These are phyloP conservation scores for Sylvia borin DNA, from an alignment of 2,797 vertebrate species.

Conservation along the genomic window DNA sequence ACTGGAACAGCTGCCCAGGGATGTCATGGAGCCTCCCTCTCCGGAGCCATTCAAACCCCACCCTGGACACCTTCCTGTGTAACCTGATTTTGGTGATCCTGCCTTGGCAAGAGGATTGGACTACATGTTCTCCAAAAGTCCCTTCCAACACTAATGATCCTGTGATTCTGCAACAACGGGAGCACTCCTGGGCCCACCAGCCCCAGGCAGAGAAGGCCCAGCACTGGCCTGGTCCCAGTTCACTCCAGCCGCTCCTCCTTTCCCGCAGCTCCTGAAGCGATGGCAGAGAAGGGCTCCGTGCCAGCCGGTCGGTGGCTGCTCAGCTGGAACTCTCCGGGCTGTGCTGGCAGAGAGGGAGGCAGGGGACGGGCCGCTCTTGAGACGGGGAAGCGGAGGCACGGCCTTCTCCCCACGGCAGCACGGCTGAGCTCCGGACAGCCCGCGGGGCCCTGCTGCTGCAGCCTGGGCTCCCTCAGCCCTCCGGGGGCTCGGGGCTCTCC, in stretches of 20 bases:
- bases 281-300: background rate
- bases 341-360: background rate
- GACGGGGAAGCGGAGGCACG: background rate
- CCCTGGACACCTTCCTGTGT: fast-evolving
- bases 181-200: no score
- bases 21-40: no score
- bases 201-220: fast-evolving
- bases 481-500: no score
- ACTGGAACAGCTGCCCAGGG: background rate
- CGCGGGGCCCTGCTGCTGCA: background rate
- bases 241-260: background rate
- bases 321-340: background rate
- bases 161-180: no score
- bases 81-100: background rate
- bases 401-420: fast-evolving
- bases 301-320: fast-evolving
- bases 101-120: background rate
- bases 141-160: background rate
- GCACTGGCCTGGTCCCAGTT: background rate
- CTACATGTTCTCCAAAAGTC: background rate
- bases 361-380: fast-evolving
- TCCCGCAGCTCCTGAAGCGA: background rate
- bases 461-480: background rate
- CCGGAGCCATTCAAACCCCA: background rate
- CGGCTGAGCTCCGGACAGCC: background rate